A percentile compares a stretch with the other conserved stretches of the same genome.
Conservation (phyloP, 2,888 invertebrate genomes). For the Oscheius sp. region DNA sequence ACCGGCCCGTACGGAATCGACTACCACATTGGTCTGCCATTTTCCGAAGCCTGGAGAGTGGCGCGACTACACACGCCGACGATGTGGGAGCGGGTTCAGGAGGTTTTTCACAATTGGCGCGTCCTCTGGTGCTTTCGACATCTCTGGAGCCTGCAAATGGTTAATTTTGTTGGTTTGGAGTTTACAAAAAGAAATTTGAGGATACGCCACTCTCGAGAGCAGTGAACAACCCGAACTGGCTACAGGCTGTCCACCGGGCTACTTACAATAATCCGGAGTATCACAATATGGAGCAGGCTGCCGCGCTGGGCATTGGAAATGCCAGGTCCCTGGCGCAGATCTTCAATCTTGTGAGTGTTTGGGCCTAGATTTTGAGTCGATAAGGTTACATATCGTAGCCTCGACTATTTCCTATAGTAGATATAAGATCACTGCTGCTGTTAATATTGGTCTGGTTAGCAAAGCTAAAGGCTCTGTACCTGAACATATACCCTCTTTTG, state of each 20-base stretch:
- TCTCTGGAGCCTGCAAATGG: constrained; percentile 11
- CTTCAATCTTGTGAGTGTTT: constrained; percentile 56
- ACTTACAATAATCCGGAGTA: constrained; percentile 71
- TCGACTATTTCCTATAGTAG: too few relatives aligned
- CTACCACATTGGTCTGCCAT: constrained; percentile 71
- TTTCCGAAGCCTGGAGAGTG: constrained; percentile 52
- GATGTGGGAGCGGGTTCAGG: constrained; percentile 2
- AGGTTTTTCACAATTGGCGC: constrained; percentile 4
- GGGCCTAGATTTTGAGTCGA: neutral
- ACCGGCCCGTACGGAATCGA: constrained; percentile 61
- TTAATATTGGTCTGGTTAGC: too few relatives aligned
- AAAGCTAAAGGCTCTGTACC: too few relatives aligned
- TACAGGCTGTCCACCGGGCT: constrained; percentile 56
- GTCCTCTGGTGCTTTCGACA: constrained; percentile 16
- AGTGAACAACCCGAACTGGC: constrained; percentile 56
- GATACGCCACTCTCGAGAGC: constrained; percentile 53
- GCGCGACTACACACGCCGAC: constrained; percentile 43
- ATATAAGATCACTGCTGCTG: too few relatives aligned
- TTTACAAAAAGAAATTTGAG: constrained; percentile 34
- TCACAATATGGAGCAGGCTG: constrained; percentile 67
- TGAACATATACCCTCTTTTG: too few relatives aligned
- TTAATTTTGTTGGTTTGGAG: neutral
- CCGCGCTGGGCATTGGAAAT: constrained; percentile 70
- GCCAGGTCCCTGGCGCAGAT: constrained; percentile 67
- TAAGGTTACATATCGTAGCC: neutral